Percentiles rank a stretch among this genome's conserved stretches.
phyloP scores from a whole-genome alignment of 1,140 invertebrate genomes.

The Eciton burchellii region DNA sequence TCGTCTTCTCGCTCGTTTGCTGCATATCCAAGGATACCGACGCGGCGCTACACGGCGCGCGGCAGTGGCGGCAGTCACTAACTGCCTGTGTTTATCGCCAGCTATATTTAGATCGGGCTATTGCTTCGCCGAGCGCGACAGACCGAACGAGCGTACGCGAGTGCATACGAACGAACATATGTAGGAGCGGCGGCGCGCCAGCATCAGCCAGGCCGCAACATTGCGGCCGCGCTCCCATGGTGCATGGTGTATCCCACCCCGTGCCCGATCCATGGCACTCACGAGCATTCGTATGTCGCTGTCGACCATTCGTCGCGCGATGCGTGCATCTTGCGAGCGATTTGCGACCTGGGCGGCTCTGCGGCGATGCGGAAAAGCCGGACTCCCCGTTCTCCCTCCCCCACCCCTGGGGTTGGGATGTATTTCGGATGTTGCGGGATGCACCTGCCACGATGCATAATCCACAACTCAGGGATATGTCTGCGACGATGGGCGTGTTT shows the following conservation, averaged over 20 bases:
- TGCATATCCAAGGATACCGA: slow-evolving; percentile 76
- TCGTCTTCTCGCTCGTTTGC: not conserved
- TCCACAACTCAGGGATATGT: too few relatives aligned
- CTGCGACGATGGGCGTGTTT: too few relatives aligned
- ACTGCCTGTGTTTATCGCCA: slow-evolving; percentile 80
- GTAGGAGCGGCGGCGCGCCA: not conserved
- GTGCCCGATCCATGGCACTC: not conserved
- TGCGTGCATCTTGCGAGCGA: too few relatives aligned
- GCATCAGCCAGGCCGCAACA: slow-evolving; percentile 33
- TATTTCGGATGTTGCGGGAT: too few relatives aligned
- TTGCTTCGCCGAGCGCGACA: slow-evolving; percentile 79
- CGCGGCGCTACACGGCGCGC: slow-evolving; percentile 61
- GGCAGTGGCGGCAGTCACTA: slow-evolving; percentile 71
- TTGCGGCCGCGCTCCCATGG: slow-evolving; percentile 44
- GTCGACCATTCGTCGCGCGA: slow-evolving; percentile 18
- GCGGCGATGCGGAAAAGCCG: too few relatives aligned
- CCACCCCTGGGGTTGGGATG: too few relatives aligned
- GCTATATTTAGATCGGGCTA: slow-evolving; percentile 80
- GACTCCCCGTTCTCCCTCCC: too few relatives aligned
- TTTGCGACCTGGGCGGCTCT: too few relatives aligned
- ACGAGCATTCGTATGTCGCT: slow-evolving; percentile 25
- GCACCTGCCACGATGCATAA: too few relatives aligned
- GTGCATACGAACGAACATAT: slow-evolving; percentile 49
- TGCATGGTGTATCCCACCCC: slow-evolving; percentile 24
- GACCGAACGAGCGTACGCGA: slow-evolving; percentile 48